A percentile compares a stretch with the other conserved stretches of the same genome.
Evolutionary conservation across 2,888 invertebrate genomes (phyloP).

Genomic region (Gortyna flavago): DNA sequence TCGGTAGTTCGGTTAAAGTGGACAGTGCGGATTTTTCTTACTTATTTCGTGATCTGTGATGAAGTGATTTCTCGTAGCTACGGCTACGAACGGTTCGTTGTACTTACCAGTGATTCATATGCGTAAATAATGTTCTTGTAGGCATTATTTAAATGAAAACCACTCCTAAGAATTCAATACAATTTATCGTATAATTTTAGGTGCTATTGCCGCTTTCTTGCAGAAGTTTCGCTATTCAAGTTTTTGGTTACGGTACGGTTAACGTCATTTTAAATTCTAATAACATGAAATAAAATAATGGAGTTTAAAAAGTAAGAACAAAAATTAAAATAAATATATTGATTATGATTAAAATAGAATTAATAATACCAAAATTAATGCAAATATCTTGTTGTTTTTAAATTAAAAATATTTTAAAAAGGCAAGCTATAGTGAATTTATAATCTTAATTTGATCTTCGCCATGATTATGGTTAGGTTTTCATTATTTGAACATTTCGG

Average conservation of each 20-base stretch:
- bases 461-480: background rate
- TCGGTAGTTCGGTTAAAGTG: background rate
- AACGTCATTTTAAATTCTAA: background rate
- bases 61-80: background rate
- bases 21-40: background rate
- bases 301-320: background rate
- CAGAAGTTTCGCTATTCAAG: background rate
- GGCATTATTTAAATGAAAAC: background rate
- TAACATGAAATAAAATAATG: background rate
- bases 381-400: background rate
- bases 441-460: background rate
- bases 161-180: background rate
- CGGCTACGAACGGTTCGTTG: background rate
- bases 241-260: background rate
- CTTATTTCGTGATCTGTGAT: background rate
- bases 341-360: background rate
- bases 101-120: slow-evolving; percentile 7
- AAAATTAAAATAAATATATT: background rate
- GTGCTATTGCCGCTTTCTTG: background rate
- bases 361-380: background rate
- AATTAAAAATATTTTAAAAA: background rate
- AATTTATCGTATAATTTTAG: background rate
- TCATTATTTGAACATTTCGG: background rate
- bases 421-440: background rate
- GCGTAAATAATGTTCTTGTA: background rate